A percentile compares a stretch with the other conserved stretches of the same genome.
Conservation (phyloP, 1,140 invertebrate species). For the Pseudomyrmex flavicornis region DNA sequence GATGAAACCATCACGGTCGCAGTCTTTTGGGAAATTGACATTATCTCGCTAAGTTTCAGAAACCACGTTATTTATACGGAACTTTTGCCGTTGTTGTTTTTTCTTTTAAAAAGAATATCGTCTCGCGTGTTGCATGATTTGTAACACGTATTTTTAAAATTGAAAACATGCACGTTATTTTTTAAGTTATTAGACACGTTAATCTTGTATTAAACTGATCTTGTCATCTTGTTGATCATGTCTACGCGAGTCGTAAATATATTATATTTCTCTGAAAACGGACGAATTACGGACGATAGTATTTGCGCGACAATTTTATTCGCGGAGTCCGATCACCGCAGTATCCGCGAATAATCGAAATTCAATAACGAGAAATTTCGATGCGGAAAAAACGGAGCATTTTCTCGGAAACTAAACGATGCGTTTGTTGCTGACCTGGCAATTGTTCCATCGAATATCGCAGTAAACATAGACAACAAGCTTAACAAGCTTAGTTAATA, state of each 20-base stretch:
- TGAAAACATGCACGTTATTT: too few species aligned
- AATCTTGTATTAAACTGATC: too few species aligned
- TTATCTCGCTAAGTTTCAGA: not conserved
- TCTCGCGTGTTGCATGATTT: too few species aligned
- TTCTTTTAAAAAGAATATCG: too few species aligned
- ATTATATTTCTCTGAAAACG: constrained; percentile 8
- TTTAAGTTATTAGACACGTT: too few species aligned
- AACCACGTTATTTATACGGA: too few species aligned
- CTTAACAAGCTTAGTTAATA: not conserved
- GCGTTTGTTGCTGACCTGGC: not conserved
- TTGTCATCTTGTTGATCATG: too few species aligned
- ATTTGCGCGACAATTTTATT: constrained; percentile 64
- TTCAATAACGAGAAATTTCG: constrained; percentile 68
- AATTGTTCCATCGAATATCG: constrained; percentile 24
- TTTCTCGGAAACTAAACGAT: constrained; percentile 32
- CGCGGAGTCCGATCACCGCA: constrained; percentile 20
- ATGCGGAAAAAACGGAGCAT: constrained; percentile 33
- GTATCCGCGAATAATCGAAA: constrained; percentile 66
- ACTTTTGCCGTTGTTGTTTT: too few species aligned
- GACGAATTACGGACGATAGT: constrained; percentile 38
- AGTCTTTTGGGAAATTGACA: not conserved
- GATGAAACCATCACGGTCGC: not conserved
- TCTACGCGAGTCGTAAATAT: too few species aligned
- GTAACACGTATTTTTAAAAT: too few species aligned
- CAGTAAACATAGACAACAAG: not conserved